A percentile compares a stretch with the other conserved stretches of the same genome.
Conservation (phyloP, 2,113 vertebrate species). For the Irena cyanogastra region DNA sequence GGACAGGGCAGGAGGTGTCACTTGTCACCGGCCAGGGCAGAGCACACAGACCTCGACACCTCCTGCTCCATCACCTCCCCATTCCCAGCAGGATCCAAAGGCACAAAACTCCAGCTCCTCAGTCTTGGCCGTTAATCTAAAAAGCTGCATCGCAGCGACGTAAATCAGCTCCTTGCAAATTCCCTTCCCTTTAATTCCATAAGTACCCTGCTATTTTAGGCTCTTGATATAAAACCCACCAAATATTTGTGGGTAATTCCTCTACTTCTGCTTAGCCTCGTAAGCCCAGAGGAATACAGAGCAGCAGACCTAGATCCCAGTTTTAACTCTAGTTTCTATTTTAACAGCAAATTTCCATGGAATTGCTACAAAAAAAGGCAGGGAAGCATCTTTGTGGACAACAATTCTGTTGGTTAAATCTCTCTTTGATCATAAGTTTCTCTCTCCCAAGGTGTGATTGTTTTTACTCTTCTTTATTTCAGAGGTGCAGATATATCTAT, state of each 20-base stretch:
- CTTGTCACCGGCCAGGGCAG: neutral
- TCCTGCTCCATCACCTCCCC: neutral
- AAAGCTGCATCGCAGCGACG: neutral
- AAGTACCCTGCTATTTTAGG: neutral
- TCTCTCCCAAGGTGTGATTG: neutral
- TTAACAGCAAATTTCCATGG: neutral
- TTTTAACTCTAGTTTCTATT: conserved; percentile 28
- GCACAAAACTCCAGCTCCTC: neutral
- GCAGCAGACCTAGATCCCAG: neutral
- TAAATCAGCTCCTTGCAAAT: neutral
- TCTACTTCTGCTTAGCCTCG: neutral
- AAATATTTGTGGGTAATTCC: conserved; percentile 27
- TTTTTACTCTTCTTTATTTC: neutral
- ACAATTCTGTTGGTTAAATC: neutral
- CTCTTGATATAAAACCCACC: neutral
- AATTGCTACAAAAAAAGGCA: neutral
- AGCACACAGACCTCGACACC: neutral
- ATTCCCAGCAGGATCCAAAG: neutral
- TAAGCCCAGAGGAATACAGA: neutral
- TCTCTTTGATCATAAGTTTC: conserved; percentile 8
- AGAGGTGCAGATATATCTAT: neutral
- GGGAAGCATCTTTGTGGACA: neutral
- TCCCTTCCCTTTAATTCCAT: conserved; percentile 9
- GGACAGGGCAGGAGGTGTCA: neutral
- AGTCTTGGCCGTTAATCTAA: neutral